Evolutionary conservation across 2,888 invertebrate genomes (phyloP).

Genomic region (Stenodema calcarata): DNA sequence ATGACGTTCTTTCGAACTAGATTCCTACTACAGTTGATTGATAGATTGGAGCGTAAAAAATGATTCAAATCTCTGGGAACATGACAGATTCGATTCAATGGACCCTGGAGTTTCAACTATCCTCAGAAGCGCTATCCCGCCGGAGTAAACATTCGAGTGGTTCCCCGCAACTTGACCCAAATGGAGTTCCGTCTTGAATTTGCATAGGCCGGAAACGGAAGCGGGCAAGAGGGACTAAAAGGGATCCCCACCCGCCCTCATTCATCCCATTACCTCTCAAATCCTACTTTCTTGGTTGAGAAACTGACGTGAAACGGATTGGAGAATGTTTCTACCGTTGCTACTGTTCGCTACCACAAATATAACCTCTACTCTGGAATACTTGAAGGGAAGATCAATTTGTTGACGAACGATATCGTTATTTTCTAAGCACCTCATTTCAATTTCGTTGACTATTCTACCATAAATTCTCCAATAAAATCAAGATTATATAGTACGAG

Average conservation of each 20-base stretch:
- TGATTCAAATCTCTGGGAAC: not conserved
- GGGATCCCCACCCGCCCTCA: not conserved
- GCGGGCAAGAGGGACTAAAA: constrained; percentile 16
- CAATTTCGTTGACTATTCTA: too few relatives aligned
- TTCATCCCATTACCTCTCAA: not conserved
- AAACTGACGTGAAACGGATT: not conserved
- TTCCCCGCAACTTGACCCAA: constrained; percentile 47
- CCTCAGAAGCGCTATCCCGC: not conserved
- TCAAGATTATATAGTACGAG: too few relatives aligned
- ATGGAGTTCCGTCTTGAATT: constrained; percentile 47
- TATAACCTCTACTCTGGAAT: too few relatives aligned
- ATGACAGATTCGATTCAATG: not conserved
- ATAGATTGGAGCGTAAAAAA: not conserved
- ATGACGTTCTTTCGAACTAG: too few relatives aligned
- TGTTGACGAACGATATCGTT: too few relatives aligned
- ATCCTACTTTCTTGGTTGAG: not conserved
- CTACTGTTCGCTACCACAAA: too few relatives aligned
- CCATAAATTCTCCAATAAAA: too few relatives aligned
- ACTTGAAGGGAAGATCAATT: too few relatives aligned
- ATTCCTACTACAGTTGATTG: too few relatives aligned
- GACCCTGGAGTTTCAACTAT: not conserved
- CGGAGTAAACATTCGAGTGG: constrained; percentile 18
- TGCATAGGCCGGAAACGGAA: constrained; percentile 35
- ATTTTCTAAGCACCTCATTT: too few relatives aligned
- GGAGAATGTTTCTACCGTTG: not conserved